These are phyloP conservation scores for Azemiops feae DNA, from an alignment of 2,113 vertebrate species.

Conservation along the genomic window DNA sequence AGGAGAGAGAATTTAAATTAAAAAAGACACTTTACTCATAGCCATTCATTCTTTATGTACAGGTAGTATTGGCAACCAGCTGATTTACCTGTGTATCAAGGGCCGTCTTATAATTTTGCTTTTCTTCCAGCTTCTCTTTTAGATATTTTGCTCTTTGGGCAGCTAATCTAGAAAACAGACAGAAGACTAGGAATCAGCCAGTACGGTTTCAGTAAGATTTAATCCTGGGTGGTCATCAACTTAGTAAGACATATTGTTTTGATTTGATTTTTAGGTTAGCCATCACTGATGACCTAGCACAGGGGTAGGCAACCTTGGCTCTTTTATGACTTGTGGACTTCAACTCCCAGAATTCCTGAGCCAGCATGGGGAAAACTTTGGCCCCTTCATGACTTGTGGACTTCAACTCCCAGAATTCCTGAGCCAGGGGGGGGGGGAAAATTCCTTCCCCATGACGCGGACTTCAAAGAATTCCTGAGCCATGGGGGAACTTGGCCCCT, in stretches of 20 bases:
- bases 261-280: not conserved
- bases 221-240: not conserved
- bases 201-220: not conserved
- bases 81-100: conserved; percentile 75
- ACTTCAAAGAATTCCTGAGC: no score
- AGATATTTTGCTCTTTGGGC: conserved; percentile 68
- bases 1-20: not conserved
- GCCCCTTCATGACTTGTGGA: no score
- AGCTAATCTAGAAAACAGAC: conserved; percentile 64
- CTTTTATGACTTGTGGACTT: no score
- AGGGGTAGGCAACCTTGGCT: no score
- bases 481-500: no score
- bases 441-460: no score
- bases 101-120: conserved; percentile 68
- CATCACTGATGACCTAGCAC: not conserved
- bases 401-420: no score
- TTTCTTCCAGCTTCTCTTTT: conserved; percentile 69
- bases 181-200: not conserved
- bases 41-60: not conserved
- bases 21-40: not conserved
- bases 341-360: no score
- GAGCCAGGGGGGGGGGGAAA: no score
- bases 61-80: not conserved
- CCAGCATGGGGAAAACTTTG: no score
- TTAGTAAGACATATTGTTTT: not conserved